phyloP scores from a whole-genome alignment of 2,888 invertebrate species.

The Drosophila colorata region DNA sequence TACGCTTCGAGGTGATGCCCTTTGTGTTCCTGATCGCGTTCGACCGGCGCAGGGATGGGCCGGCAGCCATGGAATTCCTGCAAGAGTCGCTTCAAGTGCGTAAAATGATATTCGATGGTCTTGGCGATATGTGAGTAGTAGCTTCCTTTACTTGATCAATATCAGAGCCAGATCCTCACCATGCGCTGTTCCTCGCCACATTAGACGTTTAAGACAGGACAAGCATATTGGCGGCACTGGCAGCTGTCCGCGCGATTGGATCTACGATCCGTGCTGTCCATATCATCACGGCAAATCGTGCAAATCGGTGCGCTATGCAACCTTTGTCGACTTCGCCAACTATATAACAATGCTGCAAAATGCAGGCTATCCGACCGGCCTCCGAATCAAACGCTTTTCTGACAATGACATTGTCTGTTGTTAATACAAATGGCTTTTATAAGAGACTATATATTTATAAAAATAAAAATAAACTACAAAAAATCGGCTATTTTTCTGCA shows the following conservation, averaged over 20 bases:
- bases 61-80: conserved; percentile 1
- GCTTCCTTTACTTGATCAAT: background rate
- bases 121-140: background rate
- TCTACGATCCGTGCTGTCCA: conserved; percentile 40
- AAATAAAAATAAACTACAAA: no score
- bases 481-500: no score
- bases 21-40: conserved; percentile 21
- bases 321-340: conserved; percentile 16
- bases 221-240: conserved; percentile 4
- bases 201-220: background rate
- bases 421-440: background rate
- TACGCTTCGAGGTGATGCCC: conserved; percentile 44
- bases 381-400: background rate
- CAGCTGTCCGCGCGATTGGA: conserved; percentile 14
- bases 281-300: conserved; percentile 40
- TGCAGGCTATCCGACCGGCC: background rate
- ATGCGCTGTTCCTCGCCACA: no score
- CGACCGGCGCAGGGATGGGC: background rate
- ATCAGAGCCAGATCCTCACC: no score
- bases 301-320: background rate
- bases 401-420: conserved; percentile 21
- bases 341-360: conserved; percentile 29
- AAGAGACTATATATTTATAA: background rate
- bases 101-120: background rate
- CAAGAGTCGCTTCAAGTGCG: accelerated